phyloP scores from a whole-genome alignment of 35 echinoderm and acorn worm genomes.

The Patiria miniata region DNA sequence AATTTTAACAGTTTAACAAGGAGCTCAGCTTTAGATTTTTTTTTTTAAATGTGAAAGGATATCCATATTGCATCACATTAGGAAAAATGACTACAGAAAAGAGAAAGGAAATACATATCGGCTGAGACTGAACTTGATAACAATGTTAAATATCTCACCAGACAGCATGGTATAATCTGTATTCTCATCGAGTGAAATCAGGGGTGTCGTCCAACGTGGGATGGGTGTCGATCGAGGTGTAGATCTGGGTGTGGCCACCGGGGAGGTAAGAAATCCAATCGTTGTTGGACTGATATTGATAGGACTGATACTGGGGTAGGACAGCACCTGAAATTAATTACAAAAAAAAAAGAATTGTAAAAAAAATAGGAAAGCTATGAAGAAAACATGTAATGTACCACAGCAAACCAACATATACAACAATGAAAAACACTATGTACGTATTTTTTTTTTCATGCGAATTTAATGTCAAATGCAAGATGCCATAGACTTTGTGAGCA shows the following conservation, averaged over 20 bases:
- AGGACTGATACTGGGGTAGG: slow-evolving; percentile 90
- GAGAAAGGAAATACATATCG: no score
- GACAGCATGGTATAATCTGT: slow-evolving; percentile 92
- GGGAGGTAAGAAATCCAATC: slow-evolving; percentile 87
- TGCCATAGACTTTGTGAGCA: neutral
- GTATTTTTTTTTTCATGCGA: neutral
- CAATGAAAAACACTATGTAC: neutral
- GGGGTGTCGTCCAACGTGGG: slow-evolving; percentile 89
- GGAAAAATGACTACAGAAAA: no score
- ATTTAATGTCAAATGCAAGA: neutral
- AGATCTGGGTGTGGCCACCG: slow-evolving; percentile 89
- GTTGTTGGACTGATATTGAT: slow-evolving; percentile 95
- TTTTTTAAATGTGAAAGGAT: no score
- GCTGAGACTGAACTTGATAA: no score
- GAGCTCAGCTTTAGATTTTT: no score
- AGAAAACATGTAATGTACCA: neutral
- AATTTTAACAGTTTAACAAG: no score
- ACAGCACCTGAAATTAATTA: slow-evolving; percentile 68
- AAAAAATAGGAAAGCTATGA: neutral
- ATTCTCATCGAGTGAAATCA: slow-evolving; percentile 95
- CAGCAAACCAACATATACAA: neutral
- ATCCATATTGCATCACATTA: no score
- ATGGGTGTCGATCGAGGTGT: slow-evolving; percentile 97
- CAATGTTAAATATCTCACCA: slow-evolving; percentile 49
- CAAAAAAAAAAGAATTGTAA: neutral